Conservation (phyloP, 2,113 vertebrate genomes). For the Barbus barbus region DNA sequence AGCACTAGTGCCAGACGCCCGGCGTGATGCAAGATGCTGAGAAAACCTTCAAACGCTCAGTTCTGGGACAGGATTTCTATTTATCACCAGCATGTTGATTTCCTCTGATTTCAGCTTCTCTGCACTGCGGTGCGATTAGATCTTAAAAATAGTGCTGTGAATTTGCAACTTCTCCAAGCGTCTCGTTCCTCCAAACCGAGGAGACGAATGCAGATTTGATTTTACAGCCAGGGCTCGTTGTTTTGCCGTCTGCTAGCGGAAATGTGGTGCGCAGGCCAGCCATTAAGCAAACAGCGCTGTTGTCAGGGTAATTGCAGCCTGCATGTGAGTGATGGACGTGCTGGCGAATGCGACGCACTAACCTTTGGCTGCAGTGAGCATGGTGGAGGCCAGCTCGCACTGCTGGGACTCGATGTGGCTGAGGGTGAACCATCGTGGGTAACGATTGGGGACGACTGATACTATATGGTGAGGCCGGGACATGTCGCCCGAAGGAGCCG, state of each 20-base stretch:
- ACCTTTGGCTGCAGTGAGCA: conserved; percentile 96
- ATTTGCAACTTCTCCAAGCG: background rate
- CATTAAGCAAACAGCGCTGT: background rate
- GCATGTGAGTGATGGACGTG: conserved; percentile 93
- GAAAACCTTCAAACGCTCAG: background rate
- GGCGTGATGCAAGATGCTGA: background rate
- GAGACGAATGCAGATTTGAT: background rate
- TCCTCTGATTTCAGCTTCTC: background rate
- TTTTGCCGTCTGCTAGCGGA: background rate
- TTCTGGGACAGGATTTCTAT: background rate
- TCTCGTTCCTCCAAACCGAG: background rate
- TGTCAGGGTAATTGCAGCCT: conserved; percentile 75
- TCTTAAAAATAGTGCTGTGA: background rate
- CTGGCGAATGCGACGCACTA: conserved; percentile 91
- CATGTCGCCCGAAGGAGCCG: conserved; percentile 88
- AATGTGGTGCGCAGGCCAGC: background rate
- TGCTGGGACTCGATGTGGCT: conserved; percentile 98
- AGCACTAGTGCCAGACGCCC: conserved; percentile 26
- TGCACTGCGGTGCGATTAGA: background rate
- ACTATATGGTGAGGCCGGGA: conserved; percentile 95
- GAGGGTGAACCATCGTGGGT: conserved; percentile 97
- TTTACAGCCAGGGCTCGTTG: background rate
- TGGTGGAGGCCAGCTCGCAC: conserved; percentile 97
- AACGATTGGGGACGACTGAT: conserved; percentile 95
- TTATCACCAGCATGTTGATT: background rate